phyloP scores from a whole-genome alignment of 2,888 invertebrate species.

The Philonicus albiceps region DNA sequence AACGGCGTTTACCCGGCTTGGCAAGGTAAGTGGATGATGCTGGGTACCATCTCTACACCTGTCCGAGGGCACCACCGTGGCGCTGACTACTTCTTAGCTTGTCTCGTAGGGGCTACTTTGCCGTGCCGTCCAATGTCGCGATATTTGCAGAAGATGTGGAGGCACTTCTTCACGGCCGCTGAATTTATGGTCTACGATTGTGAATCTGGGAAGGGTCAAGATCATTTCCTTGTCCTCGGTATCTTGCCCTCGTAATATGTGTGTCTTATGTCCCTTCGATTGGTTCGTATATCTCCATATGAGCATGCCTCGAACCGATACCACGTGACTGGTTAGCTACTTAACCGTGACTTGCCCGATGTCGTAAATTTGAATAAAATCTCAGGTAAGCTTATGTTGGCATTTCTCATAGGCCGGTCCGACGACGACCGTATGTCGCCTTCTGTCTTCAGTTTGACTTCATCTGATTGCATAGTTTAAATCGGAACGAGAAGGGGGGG shows the following conservation, averaged over 20 bases:
- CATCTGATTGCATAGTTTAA: neutral
- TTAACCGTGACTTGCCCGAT: conserved; percentile 35
- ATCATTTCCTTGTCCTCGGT: conserved; percentile 32
- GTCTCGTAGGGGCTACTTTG: conserved; percentile 20
- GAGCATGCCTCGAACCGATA: neutral
- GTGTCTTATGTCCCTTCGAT: conserved; percentile 30
- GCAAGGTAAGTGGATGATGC: neutral
- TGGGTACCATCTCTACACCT: conserved; percentile 8
- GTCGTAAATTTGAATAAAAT: conserved; percentile 39
- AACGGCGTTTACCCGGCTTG: neutral
- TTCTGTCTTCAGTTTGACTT: conserved; percentile 22
- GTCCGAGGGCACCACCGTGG: neutral
- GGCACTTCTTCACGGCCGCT: neutral
- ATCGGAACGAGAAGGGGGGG: neutral
- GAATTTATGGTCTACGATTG: conserved; percentile 28
- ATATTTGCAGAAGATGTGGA: conserved; percentile 5
- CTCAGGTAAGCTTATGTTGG: conserved; percentile 18
- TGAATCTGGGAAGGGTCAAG: conserved; percentile 33
- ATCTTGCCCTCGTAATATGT: neutral
- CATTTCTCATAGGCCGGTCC: conserved; percentile 19
- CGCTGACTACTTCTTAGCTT: neutral
- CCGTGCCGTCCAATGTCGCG: neutral
- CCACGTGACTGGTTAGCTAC: conserved; percentile 36
- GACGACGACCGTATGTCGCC: neutral
- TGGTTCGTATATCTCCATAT: conserved; percentile 15